Conservation (phyloP, 2,888 invertebrate genomes). For the Phengaris alcon region DNA sequence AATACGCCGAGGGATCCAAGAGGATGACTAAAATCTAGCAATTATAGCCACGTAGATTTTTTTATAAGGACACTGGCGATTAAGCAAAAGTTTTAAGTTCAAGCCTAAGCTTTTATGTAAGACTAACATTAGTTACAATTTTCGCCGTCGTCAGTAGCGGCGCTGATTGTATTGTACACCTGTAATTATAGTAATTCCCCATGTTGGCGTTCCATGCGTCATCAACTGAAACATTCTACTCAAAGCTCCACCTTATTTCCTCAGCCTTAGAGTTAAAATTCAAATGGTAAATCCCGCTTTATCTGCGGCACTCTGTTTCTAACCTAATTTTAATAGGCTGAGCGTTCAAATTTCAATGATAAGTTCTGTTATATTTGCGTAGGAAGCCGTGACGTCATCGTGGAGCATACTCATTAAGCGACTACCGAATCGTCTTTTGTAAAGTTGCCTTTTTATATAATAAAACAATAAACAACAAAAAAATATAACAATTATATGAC, state of each 20-base stretch:
- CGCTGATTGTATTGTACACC: conserved; percentile 6
- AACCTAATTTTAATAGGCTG: background rate
- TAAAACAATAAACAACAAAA: too few relatives aligned
- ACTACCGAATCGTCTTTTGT: conserved; percentile 17
- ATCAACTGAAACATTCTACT: background rate
- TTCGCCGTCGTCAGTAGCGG: background rate
- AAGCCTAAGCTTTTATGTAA: too few relatives aligned
- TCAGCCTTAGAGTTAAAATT: background rate
- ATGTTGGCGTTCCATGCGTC: background rate
- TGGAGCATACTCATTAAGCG: background rate
- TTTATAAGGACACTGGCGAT: too few relatives aligned
- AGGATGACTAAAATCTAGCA: too few relatives aligned
- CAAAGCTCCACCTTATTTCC: background rate
- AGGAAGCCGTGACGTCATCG: conserved; percentile 11
- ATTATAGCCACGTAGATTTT: too few relatives aligned
- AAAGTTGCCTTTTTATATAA: too few relatives aligned
- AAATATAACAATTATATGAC: background rate
- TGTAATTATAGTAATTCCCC: background rate
- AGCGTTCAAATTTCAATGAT: background rate
- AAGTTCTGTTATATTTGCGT: background rate
- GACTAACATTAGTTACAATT: background rate
- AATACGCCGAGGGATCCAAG: too few relatives aligned
- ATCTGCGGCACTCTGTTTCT: background rate
- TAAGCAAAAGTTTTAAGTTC: too few relatives aligned
- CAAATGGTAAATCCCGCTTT: background rate